Evolutionary conservation across 2,113 vertebrate genomes (phyloP), one percentile per base, ranked within the genome.

Genomic region (Sander vitreus): DNA sequence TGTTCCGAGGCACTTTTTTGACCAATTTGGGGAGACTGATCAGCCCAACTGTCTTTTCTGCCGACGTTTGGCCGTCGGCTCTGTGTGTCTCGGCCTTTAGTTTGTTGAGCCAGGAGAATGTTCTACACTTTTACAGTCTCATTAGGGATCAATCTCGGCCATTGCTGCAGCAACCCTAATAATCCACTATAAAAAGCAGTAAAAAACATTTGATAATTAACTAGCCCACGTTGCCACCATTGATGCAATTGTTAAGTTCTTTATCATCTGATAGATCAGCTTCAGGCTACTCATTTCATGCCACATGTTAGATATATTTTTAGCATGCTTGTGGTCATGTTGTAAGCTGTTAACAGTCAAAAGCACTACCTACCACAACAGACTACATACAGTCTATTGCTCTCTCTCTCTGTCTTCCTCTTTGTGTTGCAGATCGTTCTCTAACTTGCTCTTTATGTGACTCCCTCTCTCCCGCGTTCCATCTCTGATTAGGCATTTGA

Each of bases 401-500:
- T 72, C 23, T 50, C 27, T 30, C 11, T 62, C 33, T 33, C 33
- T 45, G 5, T 57, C 19, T 6, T 43, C 4, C 23, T 60, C 54
- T 54, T 57, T 55, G 47, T 51, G 39, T 60, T 48, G 36, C 63
- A 72, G 51, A 21, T 53, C 15, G 67, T n/a, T 70, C 23, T 75
- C 69, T 45, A 5, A 5, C 67, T 48, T 70, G 15, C 13, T 76
- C 18, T 76, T 66, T 13, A 53, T 68, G 13, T n/a, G 8, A 2
- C 23, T 33, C 9, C 47, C 18, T 50, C 39, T 54, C 63, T 85
- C 18, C 43, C 23, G 45, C 73, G 59, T 11, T 45, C 27, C 45
- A 21, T 79, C 77, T 81, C 25, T 78, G 51, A 77, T 77, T 81
- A 71, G 72, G 2, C 9, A 3, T 85, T 65, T 76, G 60, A 87